Evolutionary conservation across 2,888 invertebrate genomes (phyloP), one percentile per base, ranked within the genome.

Genomic region (Chelonus formosanus): DNA sequence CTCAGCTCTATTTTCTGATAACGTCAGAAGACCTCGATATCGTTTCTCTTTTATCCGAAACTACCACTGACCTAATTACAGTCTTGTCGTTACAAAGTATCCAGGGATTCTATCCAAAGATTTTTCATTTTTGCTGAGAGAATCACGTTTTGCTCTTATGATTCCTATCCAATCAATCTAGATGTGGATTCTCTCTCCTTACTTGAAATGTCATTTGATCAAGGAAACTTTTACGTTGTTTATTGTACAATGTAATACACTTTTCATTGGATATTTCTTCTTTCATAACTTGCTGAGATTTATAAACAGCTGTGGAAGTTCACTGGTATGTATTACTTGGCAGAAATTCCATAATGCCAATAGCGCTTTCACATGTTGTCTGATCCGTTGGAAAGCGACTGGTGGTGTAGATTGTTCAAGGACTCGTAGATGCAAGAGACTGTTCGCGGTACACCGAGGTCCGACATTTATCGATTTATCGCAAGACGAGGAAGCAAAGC

Each of bases 381-480:
- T 31, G 32, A 32, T 32, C 32, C 6, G 10, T 48, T 48, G 48
- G n/a, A 48, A 5, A 48, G 20, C 8, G 31, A 10, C 31, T 32
- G 32, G 5, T 32, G 52, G 48, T n/a, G 3, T 10, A 48, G 31
- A 52, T 32, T 52, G 32, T 40, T 10, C 10, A 53, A 3, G 53
- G 40, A 44, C 5, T 34, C 47, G 10, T 36, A 53, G 53, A 61
- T n/a, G 36, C 34, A 44, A 35, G 47, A 58, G 4, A 61, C 47
- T 61, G 53, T 61, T 61, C 56, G 43, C 50, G 50, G 63, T 57
- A 43, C 45, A 43, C 64, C 35, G 58, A 20, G 52, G 52, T 52
- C 52, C 58, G 57, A 58, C 64, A 56, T 47, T 63, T 58, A 53
- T 64, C 58, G 58, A 64, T 64, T 64, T 64, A 64, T 63, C 53